Base-by-base conservation (phyloP, 2,888 invertebrate species). In the Ecliptopera silaceata region DNA sequence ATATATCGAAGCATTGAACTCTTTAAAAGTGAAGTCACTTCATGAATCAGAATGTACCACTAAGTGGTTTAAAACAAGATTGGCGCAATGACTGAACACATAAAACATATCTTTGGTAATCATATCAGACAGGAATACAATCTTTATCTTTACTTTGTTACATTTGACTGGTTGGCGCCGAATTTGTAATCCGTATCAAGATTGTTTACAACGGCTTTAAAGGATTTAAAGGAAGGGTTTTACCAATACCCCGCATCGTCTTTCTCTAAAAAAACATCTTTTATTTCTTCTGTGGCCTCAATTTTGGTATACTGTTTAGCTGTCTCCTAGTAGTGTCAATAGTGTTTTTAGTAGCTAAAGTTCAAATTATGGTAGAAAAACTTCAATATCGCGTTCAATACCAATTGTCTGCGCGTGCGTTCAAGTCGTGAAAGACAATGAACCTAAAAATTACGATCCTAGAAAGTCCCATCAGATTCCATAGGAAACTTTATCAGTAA, bases 91-190 rank as follows among this genome's bases (percentile, higher is more conserved):
- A 29, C 17, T 32, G 31, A 17, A 18, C 31, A 45, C 44, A 18
- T 45, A 18, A 31, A 45, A 34, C 34, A 12, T 46, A 44, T 29
- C n/a, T 43, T 43, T 36, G 15, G 36, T 39, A 31, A 53, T 41
- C 43, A 56, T 63, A 44, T 47, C 53, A 48, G 45, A 49, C 52
- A 26, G 42, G 42, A 20, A 48, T 45, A 44, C 45, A 66, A 67
- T 69, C 64, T 46, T 65, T 69, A 73, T 69, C 63, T 68, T 72
- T 68, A 31, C 48, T 41, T 46, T 44, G 38, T 47, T 22, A 65
- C 77, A 74, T 69, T 64, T 74, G 75, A 67, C 76, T 66, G 50
- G 36, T 36, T 76, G 87, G 86, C 87, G 87, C 86, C 87, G 72
- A 59, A 65, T 50, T 34, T 61, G 61, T 71, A 66, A 59, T 66